Evolutionary conservation across 2,888 invertebrate species (phyloP), one percentile per base, ranked within the genome.

Genomic region (Eupithecia subumbrata): DNA sequence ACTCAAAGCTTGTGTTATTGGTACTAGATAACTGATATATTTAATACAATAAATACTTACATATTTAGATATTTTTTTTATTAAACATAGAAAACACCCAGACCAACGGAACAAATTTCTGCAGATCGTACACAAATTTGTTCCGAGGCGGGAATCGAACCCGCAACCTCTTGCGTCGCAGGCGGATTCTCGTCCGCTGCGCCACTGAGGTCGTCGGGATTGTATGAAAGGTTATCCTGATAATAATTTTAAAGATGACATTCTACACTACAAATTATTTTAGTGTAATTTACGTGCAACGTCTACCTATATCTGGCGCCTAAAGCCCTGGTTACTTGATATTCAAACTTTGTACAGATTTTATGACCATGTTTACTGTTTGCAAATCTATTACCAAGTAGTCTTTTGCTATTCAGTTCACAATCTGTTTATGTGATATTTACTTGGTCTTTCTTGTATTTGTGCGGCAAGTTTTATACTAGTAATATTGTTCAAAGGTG

Each of bases 291-390:
- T 64, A 64, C 34, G 60, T 64, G 16, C 30, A 2, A 5, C 34
- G 9, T 34, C 64, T n/a, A n/a, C n/a, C n/a, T 34, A 30, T 34
- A 64, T 64, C 34, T 67, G 68, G 43, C 43, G 43, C 68, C 43
- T 63, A 14, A 22, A 22, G 43, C n/a, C 67, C 11, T 3, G 40
- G 40, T 45, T 68, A 40, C 40, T 72, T 76, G 66, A 52, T 60
- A 77, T 74, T 77, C 74, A 37, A 72, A 72, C 48, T 34, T 63
- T 45, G 72, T 74, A 67, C 72, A 71, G 48, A 56, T 72, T 73
- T 77, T 77, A 77, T 73, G 16, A 30, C 34, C 77, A 48, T 74
- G 67, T 77, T 77, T 73, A 74, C 74, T 66, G 70, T 45, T 72
- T 45, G 66, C 69, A 63, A 68, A 68, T 40, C 67, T 71, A 70